Percentiles rank a stretch among this genome's conserved stretches.
These are phyloP conservation scores for Fulmarus glacialis DNA, from an alignment of 2,113 vertebrate species.

Conservation along the genomic window DNA sequence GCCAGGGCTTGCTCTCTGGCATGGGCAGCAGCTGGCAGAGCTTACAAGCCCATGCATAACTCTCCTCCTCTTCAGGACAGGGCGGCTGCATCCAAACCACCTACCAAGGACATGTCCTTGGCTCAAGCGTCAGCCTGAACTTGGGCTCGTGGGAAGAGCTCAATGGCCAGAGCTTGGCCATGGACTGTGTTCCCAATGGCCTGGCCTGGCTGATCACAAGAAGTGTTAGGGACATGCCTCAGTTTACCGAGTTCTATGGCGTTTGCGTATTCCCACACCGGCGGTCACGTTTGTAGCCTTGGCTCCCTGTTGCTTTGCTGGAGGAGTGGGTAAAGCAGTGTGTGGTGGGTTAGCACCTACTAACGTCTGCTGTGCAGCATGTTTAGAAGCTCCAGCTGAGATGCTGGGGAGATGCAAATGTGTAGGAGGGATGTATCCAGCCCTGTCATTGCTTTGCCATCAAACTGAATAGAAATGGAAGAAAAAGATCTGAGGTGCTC, in stretches of 20 bases:
- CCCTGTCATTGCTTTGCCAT: not conserved
- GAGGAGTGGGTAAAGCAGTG: not conserved
- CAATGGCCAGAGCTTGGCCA: not conserved
- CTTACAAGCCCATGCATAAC: not conserved
- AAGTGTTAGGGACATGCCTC: not conserved
- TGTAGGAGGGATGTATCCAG: not conserved
- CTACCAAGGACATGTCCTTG: fast-evolving
- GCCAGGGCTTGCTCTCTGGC: not conserved
- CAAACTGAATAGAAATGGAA: not conserved
- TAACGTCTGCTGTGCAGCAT: not conserved
- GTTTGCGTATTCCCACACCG: fast-evolving
- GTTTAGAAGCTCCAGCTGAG: not conserved
- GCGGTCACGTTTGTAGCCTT: not conserved
- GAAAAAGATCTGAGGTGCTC: fast-evolving
- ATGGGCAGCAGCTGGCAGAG: not conserved
- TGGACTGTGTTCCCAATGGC: not conserved
- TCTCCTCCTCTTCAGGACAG: not conserved
- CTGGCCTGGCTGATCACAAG: not conserved
- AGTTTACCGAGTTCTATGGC: not conserved
- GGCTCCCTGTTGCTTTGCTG: fast-evolving
- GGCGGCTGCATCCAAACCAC: not conserved
- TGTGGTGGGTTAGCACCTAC: not conserved
- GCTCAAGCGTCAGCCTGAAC: not conserved
- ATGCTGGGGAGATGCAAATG: not conserved
- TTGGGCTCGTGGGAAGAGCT: not conserved